A percentile compares a stretch with the other conserved stretches of the same genome.
Evolutionary conservation across 2,797 vertebrate species (phyloP).

Genomic region (Neosalanx taihuensis): DNA sequence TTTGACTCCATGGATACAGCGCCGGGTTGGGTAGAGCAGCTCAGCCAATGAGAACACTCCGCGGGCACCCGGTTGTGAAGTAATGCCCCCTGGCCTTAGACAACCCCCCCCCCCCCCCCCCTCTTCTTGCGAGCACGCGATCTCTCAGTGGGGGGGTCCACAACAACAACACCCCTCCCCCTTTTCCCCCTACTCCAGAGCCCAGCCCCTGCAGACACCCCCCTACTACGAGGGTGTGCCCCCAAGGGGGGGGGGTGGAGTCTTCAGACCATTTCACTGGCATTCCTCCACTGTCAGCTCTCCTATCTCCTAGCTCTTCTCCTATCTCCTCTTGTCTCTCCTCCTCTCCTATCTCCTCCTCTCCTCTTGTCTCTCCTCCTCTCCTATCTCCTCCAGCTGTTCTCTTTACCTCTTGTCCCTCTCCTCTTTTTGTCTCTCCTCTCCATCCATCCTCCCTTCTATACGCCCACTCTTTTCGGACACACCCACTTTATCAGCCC

Average conservation of each 20-base stretch:
- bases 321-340: not conserved
- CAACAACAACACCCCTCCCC: conserved; percentile 69
- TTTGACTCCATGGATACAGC: conserved; percentile 80
- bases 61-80: conserved; percentile 63
- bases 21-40: conserved; percentile 64
- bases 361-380: not conserved
- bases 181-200: conserved; percentile 43
- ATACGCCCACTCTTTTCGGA: not conserved
- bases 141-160: conserved; percentile 66
- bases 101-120: conserved; percentile 50
- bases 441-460: too few relatives aligned
- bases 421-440: too few relatives aligned
- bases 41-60: conserved; percentile 70
- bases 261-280: not conserved
- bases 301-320: not conserved
- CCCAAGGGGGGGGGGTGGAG: conserved; percentile 12
- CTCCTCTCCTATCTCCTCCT: not conserved
- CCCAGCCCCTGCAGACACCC: conserved; percentile 45
- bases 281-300: conserved; percentile 28
- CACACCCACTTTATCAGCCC: not conserved
- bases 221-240: conserved; percentile 43
- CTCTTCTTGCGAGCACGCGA: conserved; percentile 61
- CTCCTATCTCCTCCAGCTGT: not conserved
- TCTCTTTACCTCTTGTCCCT: not conserved
- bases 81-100: conserved; percentile 65